phyloP scores from a whole-genome alignment of 2,888 invertebrate genomes.

The Noctua janthina region DNA sequence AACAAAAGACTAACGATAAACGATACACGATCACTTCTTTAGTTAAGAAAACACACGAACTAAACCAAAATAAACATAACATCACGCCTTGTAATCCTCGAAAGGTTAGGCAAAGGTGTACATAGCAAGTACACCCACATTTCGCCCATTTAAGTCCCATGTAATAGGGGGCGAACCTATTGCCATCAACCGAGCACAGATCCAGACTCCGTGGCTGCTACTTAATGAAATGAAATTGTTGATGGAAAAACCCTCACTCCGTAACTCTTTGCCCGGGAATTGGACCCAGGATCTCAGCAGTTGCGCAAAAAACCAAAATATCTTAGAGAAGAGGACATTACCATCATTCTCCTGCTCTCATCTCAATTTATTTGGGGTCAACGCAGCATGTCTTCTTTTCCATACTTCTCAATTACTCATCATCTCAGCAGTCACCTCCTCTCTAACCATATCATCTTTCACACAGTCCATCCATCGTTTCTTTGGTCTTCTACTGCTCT shows the following conservation, averaged over 20 bases:
- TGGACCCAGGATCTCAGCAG: background rate
- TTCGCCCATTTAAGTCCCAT: too few species aligned
- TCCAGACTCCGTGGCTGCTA: too few species aligned
- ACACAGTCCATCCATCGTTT: background rate
- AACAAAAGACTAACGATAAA: slow-evolving; percentile 17
- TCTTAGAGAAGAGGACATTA: background rate
- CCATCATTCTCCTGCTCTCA: background rate
- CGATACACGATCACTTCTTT: slow-evolving; percentile 3
- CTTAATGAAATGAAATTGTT: too few species aligned
- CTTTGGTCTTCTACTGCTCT: background rate
- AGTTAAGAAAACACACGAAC: background rate
- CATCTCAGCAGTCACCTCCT: background rate
- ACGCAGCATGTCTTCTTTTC: background rate
- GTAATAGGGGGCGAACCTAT: too few species aligned
- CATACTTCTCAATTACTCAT: background rate
- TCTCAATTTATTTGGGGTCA: background rate
- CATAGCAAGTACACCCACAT: too few species aligned
- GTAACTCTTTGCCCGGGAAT: too few species aligned
- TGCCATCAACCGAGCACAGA: too few species aligned
- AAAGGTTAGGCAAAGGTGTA: too few species aligned
- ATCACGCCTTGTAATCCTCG: too few species aligned
- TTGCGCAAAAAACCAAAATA: background rate
- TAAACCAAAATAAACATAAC: background rate
- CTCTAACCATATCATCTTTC: background rate
- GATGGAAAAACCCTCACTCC: too few species aligned